These are phyloP conservation scores for Troglohyphantes excavatus DNA, from an alignment of 2,888 invertebrate species.

Conservation along the genomic window DNA sequence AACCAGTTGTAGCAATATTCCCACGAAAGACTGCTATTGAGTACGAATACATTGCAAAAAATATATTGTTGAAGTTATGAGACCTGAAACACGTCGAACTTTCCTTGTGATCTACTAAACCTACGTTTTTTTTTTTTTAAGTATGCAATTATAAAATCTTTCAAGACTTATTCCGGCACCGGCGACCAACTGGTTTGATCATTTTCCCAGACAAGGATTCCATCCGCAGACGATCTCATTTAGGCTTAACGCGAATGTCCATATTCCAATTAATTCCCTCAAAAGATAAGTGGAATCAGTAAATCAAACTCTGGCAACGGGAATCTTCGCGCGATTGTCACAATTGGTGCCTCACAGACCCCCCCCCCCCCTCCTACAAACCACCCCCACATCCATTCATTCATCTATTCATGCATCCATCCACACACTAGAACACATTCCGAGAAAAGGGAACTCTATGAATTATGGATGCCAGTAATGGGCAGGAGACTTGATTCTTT, in stretches of 20 bases:
- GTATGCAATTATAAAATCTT: no score
- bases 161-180: neutral
- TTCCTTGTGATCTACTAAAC: no score
- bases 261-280: conserved; percentile 1
- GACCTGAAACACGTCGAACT: no score
- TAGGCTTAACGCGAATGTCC: neutral
- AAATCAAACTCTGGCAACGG: conserved; percentile 11
- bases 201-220: neutral
- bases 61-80: no score
- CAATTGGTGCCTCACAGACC: conserved; percentile 60
- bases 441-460: conserved; percentile 70
- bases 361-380: conserved; percentile 19
- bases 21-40: no score
- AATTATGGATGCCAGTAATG: conserved; percentile 78
- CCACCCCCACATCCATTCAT: conserved; percentile 48
- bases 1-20: no score
- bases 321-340: conserved; percentile 49
- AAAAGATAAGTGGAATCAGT: conserved; percentile 6
- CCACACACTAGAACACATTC: conserved; percentile 48
- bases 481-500: conserved; percentile 75
- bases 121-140: no score
- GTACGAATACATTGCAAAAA: no score
- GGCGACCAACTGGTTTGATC: neutral
- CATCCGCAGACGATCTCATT: neutral
- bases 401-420: conserved; percentile 56